phyloP scores from a whole-genome alignment of 2,888 invertebrate genomes.

The Acheta domesticus region DNA sequence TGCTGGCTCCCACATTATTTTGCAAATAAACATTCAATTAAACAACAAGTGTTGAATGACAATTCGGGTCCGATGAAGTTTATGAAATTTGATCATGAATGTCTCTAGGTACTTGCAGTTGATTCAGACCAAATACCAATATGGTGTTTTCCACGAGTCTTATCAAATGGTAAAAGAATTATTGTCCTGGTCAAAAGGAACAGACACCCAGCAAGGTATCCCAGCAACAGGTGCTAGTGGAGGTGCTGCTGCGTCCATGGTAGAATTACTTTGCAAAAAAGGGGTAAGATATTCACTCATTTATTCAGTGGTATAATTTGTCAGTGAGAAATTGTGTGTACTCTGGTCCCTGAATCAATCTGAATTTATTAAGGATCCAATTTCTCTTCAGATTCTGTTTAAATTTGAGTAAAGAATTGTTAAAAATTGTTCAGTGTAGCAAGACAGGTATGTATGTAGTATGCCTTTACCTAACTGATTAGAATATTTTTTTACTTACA shows the following conservation, averaged over 20 bases:
- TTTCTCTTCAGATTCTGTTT: too few relatives aligned
- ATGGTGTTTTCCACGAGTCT: slow-evolving; percentile 48
- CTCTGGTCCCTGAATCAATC: not conserved
- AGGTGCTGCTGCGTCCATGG: slow-evolving; percentile 52
- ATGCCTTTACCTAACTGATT: too few relatives aligned
- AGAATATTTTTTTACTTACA: too few relatives aligned
- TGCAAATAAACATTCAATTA: too few relatives aligned
- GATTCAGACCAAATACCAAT: slow-evolving; percentile 52
- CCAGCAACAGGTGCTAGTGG: slow-evolving; percentile 49
- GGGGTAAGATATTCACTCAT: slow-evolving; percentile 29
- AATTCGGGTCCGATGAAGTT: too few relatives aligned
- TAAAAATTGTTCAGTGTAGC: too few relatives aligned
- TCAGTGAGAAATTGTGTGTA: not conserved
- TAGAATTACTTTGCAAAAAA: slow-evolving; percentile 47
- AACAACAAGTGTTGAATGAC: too few relatives aligned
- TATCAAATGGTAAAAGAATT: slow-evolving; percentile 43
- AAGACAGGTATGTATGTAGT: too few relatives aligned
- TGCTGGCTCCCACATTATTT: too few relatives aligned
- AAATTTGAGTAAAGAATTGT: too few relatives aligned
- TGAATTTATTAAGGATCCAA: too few relatives aligned
- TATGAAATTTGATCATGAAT: too few relatives aligned
- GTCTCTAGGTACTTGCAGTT: slow-evolving; percentile 47
- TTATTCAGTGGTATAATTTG: not conserved
- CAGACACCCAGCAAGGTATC: slow-evolving; percentile 39
- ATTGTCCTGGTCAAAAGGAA: slow-evolving; percentile 39